Percentiles rank a stretch among this genome's conserved stretches.
These are phyloP conservation scores for Yponomeuta malinellus DNA, from an alignment of 2,888 invertebrate species.

Conservation along the genomic window DNA sequence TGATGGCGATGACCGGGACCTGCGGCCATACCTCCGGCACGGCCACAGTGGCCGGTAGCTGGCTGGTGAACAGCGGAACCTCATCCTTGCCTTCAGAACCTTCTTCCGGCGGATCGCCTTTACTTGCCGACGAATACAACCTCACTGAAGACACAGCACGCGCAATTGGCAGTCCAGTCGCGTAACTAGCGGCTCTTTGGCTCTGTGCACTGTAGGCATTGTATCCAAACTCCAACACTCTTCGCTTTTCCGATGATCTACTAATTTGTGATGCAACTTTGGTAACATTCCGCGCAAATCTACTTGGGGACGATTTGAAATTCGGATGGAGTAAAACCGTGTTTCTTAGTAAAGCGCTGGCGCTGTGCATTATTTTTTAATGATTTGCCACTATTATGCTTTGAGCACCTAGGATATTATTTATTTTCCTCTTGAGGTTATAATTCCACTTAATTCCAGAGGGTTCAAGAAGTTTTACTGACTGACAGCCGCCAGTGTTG, in stretches of 20 bases:
- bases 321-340: slow-evolving; percentile 46
- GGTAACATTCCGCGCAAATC: slow-evolving; percentile 49
- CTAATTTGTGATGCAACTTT: slow-evolving; percentile 51
- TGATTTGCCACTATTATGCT: neutral
- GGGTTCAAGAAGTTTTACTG: slow-evolving; percentile 35
- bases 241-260: neutral
- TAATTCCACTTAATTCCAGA: slow-evolving; percentile 68
- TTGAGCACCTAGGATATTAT: slow-evolving; percentile 36
- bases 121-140: slow-evolving; percentile 51
- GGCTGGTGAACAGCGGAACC: slow-evolving; percentile 66
- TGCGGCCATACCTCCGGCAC: slow-evolving; percentile 98
- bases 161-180: slow-evolving; percentile 27
- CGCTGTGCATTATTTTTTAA: slow-evolving; percentile 52
- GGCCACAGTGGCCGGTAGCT: slow-evolving; percentile 90
- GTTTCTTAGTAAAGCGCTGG: slow-evolving; percentile 51
- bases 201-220: slow-evolving; percentile 25
- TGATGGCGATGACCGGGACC: slow-evolving; percentile 95
- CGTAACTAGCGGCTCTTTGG: slow-evolving; percentile 38
- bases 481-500: too few species aligned
- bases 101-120: slow-evolving; percentile 57
- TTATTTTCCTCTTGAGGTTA: slow-evolving; percentile 43
- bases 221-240: slow-evolving; percentile 28
- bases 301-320: slow-evolving; percentile 39
- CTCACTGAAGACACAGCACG: slow-evolving; percentile 30
- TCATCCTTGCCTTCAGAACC: slow-evolving; percentile 55